Conservation (phyloP, 2,797 vertebrate genomes). For the Cossypha niveicapilla region DNA sequence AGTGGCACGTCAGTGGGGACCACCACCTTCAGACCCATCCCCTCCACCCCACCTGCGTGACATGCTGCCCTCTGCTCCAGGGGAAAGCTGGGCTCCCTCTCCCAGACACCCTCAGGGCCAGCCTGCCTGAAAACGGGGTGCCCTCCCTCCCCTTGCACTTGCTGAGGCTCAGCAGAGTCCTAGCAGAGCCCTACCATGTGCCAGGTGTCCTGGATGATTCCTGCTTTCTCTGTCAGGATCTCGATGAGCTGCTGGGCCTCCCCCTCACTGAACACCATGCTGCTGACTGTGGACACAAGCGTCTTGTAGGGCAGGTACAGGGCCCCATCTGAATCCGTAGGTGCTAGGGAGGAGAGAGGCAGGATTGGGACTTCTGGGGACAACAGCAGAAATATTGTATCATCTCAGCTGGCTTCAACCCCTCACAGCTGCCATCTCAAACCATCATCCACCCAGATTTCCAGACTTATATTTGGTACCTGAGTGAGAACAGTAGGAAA, state of each 20-base stretch:
- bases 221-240: constrained; percentile 88
- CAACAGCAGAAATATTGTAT: rapidly evolving
- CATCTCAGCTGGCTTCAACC: background rate
- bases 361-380: background rate
- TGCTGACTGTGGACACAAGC: constrained; percentile 85
- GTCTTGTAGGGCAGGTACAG: constrained; percentile 89
- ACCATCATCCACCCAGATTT: background rate
- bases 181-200: constrained; percentile 79
- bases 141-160: background rate
- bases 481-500: background rate
- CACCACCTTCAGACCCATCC: background rate
- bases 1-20: background rate
- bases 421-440: background rate
- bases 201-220: constrained; percentile 88
- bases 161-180: background rate
- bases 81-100: background rate
- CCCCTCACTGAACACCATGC: constrained; percentile 88
- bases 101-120: background rate
- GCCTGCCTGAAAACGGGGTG: background rate
- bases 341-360: constrained; percentile 17
- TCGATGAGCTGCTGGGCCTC: constrained; percentile 91
- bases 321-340: constrained; percentile 75
- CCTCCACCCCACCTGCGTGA: rapidly evolving
- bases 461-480: background rate
- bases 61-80: background rate